Conservation (phyloP, 2,888 invertebrate genomes). For the Standfussiana lucernea region DNA sequence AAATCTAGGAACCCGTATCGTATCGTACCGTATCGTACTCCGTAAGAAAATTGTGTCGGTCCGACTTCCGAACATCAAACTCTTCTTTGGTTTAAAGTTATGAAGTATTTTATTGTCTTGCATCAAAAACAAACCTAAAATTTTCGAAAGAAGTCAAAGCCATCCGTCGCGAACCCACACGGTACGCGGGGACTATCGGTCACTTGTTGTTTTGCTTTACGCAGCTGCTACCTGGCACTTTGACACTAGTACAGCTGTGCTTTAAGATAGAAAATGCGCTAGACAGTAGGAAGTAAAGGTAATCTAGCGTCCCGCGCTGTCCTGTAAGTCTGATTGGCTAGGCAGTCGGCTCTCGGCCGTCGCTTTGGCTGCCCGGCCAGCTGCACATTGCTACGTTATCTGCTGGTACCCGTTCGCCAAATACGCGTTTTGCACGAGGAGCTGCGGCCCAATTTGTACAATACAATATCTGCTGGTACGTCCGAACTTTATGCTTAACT, state of each 20-base stretch:
- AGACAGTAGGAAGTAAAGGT: slow-evolving; percentile 9
- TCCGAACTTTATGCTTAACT: slow-evolving; percentile 23
- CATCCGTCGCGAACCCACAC: neutral
- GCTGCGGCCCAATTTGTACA: neutral
- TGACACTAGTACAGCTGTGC: neutral
- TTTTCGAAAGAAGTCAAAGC: neutral
- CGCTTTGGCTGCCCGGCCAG: slow-evolving; percentile 30
- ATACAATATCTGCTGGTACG: slow-evolving; percentile 24
- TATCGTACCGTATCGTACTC: neutral
- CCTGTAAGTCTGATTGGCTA: slow-evolving; percentile 44
- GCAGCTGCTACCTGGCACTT: slow-evolving; percentile 10
- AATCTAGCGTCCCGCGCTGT: slow-evolving; percentile 40
- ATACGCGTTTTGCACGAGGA: neutral
- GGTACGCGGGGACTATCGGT: neutral
- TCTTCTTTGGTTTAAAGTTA: neutral
- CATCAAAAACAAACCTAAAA: neutral
- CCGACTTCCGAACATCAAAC: neutral
- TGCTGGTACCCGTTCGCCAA: neutral
- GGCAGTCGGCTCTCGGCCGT: slow-evolving; percentile 50
- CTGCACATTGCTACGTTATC: slow-evolving; percentile 23
- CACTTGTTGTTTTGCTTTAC: slow-evolving; percentile 26
- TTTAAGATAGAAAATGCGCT: slow-evolving; percentile 19
- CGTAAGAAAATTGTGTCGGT: neutral
- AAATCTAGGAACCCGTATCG: no score
- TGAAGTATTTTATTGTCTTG: neutral